phyloP scores from a whole-genome alignment of 2,888 invertebrate species.

The Drosophila maculinotata region DNA sequence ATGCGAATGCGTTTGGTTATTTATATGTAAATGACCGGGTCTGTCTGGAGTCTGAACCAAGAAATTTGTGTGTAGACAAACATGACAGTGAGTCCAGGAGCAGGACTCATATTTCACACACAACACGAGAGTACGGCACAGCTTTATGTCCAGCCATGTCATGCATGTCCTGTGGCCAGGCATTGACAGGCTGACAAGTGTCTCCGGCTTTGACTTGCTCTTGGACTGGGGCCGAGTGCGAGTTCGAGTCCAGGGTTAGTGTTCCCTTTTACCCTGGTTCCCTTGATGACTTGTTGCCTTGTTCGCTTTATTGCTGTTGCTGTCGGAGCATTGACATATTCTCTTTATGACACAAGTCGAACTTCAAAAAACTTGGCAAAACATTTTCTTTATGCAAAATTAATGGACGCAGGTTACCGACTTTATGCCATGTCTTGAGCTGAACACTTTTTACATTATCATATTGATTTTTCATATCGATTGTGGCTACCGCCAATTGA shows the following conservation, averaged over 20 bases:
- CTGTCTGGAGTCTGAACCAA: constrained; percentile 1
- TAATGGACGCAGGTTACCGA: constrained; percentile 59
- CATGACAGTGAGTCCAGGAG: constrained; percentile 29
- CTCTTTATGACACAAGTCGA: constrained; percentile 58
- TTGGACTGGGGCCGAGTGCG: constrained; percentile 14
- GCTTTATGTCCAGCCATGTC: constrained; percentile 45
- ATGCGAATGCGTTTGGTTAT: constrained; percentile 59
- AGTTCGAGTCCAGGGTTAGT: background rate
- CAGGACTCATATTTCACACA: constrained; percentile 68
- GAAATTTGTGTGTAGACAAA: constrained; percentile 17
- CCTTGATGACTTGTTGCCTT: constrained; percentile 19
- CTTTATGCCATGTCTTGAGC: constrained; percentile 30
- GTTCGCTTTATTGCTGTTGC: constrained; percentile 14
- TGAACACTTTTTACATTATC: background rate
- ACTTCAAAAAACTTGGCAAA: constrained; percentile 32
- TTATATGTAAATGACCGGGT: constrained; percentile 72
- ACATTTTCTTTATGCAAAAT: constrained; percentile 63
- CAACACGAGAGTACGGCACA: constrained; percentile 5
- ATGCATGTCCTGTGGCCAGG: constrained; percentile 58
- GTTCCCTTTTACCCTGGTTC: background rate
- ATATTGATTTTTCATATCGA: constrained; percentile 21
- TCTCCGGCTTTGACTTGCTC: constrained; percentile 38
- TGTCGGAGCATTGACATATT: constrained; percentile 52
- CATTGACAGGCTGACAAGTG: constrained; percentile 48
- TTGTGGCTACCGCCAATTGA: constrained; percentile 20